These are phyloP conservation scores for Apus apus DNA, from an alignment of 2,113 vertebrate species.

Conservation along the genomic window DNA sequence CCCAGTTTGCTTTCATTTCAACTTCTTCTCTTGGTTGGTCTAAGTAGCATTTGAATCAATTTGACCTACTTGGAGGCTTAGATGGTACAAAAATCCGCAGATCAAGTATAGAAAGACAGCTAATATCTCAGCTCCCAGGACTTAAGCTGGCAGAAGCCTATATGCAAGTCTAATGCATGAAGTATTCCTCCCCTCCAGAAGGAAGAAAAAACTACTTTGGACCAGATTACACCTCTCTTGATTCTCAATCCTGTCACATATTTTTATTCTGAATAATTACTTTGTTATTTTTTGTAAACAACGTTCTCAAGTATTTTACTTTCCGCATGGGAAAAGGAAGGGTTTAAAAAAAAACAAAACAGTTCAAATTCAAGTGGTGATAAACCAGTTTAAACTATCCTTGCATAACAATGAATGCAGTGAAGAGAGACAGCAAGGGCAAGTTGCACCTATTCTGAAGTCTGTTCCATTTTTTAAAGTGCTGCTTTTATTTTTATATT, in stretches of 20 bases:
- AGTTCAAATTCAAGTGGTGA: not conserved
- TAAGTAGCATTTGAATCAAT: not conserved
- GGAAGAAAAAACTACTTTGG: not conserved
- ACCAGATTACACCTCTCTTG: not conserved
- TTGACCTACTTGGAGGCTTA: not conserved
- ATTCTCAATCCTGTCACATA: not conserved
- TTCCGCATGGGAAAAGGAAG: not conserved
- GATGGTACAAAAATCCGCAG: not conserved
- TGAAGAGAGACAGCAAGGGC: not conserved
- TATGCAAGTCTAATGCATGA: not conserved
- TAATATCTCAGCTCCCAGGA: not conserved
- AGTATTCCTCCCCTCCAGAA: not conserved
- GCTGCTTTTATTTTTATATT: not conserved
- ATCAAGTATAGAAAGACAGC: not conserved
- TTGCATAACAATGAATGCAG: not conserved
- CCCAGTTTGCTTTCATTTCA: not conserved
- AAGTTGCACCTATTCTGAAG: not conserved
- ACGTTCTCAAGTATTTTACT: not conserved
- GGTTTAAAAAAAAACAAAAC: not conserved
- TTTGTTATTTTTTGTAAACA: not conserved
- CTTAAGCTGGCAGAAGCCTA: not conserved
- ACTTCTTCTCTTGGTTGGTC: conserved; percentile 9
- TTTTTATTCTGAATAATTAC: conserved; percentile 12
- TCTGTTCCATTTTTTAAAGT: not conserved
- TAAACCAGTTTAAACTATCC: not conserved